Base-by-base conservation (phyloP, 2,113 vertebrate species). In the Aramus guarauna region DNA sequence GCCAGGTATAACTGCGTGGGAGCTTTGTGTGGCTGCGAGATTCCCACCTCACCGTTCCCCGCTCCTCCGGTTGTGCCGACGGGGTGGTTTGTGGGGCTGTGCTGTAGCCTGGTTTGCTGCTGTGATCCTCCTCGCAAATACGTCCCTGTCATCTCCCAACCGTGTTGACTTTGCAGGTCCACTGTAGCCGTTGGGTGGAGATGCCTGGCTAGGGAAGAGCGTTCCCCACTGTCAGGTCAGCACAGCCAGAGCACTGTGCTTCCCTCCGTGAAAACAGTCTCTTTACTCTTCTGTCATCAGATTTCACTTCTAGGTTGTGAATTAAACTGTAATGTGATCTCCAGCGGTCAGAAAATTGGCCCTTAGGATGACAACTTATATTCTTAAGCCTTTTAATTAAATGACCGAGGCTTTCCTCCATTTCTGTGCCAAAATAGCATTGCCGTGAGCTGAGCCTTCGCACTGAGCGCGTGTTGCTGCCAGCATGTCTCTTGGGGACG, bases 331-430 rank as follows among this genome's bases (percentile, higher is more conserved):
- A 95, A 92, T 3, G 1, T 83, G 94, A 97, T 95, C 94, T 91
- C 77, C 67, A 47, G 93, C 3, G 59, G 89, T 96, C 91, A 95
- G 74, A 94, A 95, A 94, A 94, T 83, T 89, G 91, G 87, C 94
- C 94, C 93, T 90, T 62, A 23, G 87, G 67, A 96, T 91, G 84
- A 88, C 77, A 69, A 52, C 94, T 92, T 94, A 75, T 81, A 89
- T 72, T 88, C 59, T 72, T 45, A 90, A 87, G 58, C 66, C 95
- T 96, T 94, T 90, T 96, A 92, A 95, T 97, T 96, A 97, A 94
- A 69, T 85, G 89, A n/a, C 92, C 1, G 0, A 52, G 81, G 63
- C 63, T 96, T 55, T 69, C 23, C 63, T 88, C 84, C 55, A 1
- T 62, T 88, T 90, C 84, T 73, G 71, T 89, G 93, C 96, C 95